A percentile compares a stretch with the other conserved stretches of the same genome.
phyloP scores from a whole-genome alignment of 1,140 invertebrate species.

The Amphibalanus amphitrite region DNA sequence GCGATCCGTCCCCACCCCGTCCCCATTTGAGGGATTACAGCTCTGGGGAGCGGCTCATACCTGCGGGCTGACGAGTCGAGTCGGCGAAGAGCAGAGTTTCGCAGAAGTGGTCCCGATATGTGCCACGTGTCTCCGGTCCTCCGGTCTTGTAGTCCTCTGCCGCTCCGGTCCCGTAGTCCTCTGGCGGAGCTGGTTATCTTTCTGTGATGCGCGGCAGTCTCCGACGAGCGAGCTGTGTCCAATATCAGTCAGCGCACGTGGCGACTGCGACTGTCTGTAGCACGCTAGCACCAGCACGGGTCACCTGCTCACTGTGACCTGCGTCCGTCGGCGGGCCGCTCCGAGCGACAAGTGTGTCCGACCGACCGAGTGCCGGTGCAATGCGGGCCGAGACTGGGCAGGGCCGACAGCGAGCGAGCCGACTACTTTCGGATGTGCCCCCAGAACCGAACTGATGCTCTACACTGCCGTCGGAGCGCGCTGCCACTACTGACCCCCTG shows the following conservation, averaged over 20 bases:
- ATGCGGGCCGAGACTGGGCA: background rate
- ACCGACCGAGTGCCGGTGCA: too few relatives aligned
- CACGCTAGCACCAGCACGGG: background rate
- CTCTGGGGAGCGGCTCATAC: background rate
- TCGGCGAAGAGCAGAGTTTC: too few relatives aligned
- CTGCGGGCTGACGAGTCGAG: background rate
- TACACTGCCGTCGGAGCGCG: background rate
- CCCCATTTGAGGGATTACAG: background rate
- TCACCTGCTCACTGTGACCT: background rate
- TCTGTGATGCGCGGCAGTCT: background rate
- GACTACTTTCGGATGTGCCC: background rate
- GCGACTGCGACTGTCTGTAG: background rate
- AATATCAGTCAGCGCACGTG: background rate
- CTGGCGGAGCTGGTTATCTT: too few relatives aligned
- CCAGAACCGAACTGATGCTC: background rate
- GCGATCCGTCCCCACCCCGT: too few relatives aligned
- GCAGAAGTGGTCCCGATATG: too few relatives aligned
- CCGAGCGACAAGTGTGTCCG: background rate
- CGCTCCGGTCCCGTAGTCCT: too few relatives aligned
- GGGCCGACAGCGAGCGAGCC: too few relatives aligned
- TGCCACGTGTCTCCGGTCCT: too few relatives aligned
- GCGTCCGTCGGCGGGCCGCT: background rate
- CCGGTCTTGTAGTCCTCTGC: too few relatives aligned
- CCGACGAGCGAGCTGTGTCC: too few relatives aligned
- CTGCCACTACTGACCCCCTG: conserved; percentile 1